phyloP scores from a whole-genome alignment of 1,140 invertebrate genomes.

The Halesus radiatus region DNA sequence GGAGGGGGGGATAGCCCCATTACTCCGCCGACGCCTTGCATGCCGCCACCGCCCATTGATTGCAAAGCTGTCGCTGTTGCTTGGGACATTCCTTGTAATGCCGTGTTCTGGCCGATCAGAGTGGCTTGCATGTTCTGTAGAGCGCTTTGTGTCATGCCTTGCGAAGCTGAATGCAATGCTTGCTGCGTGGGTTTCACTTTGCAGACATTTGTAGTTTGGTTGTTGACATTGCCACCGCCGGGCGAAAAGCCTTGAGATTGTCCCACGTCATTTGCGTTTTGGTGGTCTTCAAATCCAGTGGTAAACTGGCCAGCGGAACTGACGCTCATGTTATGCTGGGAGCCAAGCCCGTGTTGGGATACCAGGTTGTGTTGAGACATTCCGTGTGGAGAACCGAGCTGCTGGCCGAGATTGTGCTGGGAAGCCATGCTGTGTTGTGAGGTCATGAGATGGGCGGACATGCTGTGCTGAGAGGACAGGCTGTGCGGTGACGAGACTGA shows the following conservation, averaged over 20 bases:
- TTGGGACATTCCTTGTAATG: conserved; percentile 41
- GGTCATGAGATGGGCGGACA: conserved; percentile 60
- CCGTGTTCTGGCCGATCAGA: conserved; percentile 48
- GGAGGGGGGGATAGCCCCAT: conserved; percentile 72
- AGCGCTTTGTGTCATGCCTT: conserved; percentile 46
- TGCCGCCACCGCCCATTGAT: conserved; percentile 49
- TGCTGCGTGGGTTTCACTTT: conserved; percentile 70
- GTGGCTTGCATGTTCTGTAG: conserved; percentile 57
- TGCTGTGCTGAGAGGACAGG: conserved; percentile 56
- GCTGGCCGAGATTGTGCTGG: conserved; percentile 50
- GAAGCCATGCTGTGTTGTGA: conserved; percentile 57
- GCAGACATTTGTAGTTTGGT: conserved; percentile 64
- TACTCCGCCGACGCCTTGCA: conserved; percentile 46
- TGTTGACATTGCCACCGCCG: conserved; percentile 63
- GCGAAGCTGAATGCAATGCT: conserved; percentile 48
- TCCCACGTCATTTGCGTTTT: conserved; percentile 47
- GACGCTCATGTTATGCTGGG: conserved; percentile 51
- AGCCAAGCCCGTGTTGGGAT: conserved; percentile 46
- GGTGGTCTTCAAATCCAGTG: conserved; percentile 53
- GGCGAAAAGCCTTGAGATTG: conserved; percentile 59
- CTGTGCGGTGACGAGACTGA: conserved; percentile 61
- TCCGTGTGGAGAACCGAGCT: conserved; percentile 51
- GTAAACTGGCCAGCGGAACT: conserved; percentile 50
- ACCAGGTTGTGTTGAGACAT: conserved; percentile 49
- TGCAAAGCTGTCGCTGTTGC: conserved; percentile 47